Base-by-base conservation (phyloP, 2,797 vertebrate genomes). In the Pangasius macronema region DNA sequence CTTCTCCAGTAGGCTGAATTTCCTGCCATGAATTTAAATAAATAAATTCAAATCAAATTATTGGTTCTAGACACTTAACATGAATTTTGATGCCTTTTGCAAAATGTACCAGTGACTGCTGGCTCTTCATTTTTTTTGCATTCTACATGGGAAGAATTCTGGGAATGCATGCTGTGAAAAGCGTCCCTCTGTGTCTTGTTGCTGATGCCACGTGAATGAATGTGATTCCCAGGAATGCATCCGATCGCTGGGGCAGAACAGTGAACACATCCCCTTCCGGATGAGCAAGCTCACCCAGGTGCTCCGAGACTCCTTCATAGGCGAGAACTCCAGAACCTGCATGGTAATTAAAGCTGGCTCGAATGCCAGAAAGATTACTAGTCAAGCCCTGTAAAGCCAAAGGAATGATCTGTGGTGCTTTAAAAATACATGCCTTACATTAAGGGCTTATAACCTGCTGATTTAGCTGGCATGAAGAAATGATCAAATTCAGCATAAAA, bases 261-360 rank as follows among this genome's bases (percentile, higher is more conserved):
- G 97, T 46, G 96, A 97, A 68, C 98, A 99, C 82, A 98, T 98
- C 49, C 98, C 99, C 0, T 99, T 99, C 93, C 95, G 98, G 7
- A 97, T 98, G 95, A 99, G 97, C 94, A 99, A 99, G 91, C 96
- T 99, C 90, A 99, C 99, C 16, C 98, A 99, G 91, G 98, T 99
- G 81, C 95, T 99, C 18, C 94, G 98, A 86, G 99, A 99, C 91
- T 99, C 98, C 61, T 99, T 99, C 91, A 99, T 99, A 6, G 98
- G 99, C 82, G 95, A 97, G 86, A 99, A 97, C 90, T 99, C 98
- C 4, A 96, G 95, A 91, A 99, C 97, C 14, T 99, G 98, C 93
- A 99, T 99, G 99, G 99, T 99, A 94, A 91, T 94, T 30, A 20
- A 5, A 85, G 3, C 3, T 18, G 24, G 3, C 5, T n/a, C 16